Conservation (phyloP, 2,113 vertebrate species). For the Passer montanus region DNA sequence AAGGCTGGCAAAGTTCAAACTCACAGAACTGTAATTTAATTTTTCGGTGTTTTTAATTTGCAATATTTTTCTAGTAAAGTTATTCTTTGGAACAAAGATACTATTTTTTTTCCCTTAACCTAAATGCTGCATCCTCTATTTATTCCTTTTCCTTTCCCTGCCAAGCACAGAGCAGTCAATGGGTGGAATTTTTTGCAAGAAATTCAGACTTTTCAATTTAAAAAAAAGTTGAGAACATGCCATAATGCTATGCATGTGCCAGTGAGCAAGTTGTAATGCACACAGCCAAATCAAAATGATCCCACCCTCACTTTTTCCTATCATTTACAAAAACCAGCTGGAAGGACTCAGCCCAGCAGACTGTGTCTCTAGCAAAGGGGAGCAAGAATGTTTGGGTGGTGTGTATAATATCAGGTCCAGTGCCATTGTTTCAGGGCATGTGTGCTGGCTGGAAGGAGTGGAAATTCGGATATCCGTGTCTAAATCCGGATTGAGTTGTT, state of each 20-base stretch:
- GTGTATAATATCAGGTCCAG: neutral
- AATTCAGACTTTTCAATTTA: constrained; percentile 24
- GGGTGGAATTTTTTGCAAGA: constrained; percentile 28
- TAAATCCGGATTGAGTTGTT: neutral
- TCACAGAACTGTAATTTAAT: neutral
- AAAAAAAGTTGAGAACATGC: constrained; percentile 16
- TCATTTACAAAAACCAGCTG: neutral
- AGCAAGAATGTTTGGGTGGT: neutral
- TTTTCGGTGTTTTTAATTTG: neutral
- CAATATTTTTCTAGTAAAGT: neutral
- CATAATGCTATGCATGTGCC: neutral
- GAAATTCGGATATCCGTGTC: neutral
- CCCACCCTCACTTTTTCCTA: neutral
- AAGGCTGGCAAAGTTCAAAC: neutral
- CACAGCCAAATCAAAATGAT: neutral
- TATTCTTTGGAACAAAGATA: neutral
- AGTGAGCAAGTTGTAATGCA: neutral
- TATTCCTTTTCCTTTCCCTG: constrained; percentile 2
- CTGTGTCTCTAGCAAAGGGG: neutral
- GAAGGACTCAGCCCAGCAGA: neutral
- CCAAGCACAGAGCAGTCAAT: constrained; percentile 50
- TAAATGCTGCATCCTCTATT: constrained; percentile 14
- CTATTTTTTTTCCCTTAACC: neutral
- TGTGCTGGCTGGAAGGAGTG: neutral
- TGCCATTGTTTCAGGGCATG: accelerated